Conservation (phyloP, 1,140 invertebrate genomes). For the Luehdorfia chinensis region DNA sequence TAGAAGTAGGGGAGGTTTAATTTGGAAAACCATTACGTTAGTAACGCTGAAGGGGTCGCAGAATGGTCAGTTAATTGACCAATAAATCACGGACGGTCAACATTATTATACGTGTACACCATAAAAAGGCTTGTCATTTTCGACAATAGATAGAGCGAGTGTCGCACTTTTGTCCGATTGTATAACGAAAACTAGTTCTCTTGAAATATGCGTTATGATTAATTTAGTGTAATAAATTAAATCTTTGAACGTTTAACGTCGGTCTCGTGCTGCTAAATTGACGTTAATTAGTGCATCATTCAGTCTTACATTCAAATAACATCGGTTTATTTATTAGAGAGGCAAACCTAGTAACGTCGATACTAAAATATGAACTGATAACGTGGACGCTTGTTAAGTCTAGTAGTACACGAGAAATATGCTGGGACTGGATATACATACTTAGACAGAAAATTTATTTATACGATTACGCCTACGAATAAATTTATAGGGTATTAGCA, state of each 20-base stretch:
- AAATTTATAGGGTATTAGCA: too few species aligned
- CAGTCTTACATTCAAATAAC: constrained; percentile 17
- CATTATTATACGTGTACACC: constrained; percentile 32
- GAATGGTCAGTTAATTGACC: constrained; percentile 73
- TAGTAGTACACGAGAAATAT: background rate
- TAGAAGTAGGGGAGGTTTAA: constrained; percentile 51
- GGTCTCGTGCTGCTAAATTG: constrained; percentile 44
- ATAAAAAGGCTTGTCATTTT: constrained; percentile 26
- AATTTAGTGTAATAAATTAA: constrained; percentile 33
- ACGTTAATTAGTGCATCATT: constrained; percentile 37
- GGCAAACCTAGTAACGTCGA: background rate
- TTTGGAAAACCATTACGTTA: constrained; percentile 59
- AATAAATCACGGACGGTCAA: constrained; percentile 55
- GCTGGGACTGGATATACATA: background rate
- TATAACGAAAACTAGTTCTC: constrained; percentile 26
- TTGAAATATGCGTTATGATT: constrained; percentile 34
- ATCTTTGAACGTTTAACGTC: constrained; percentile 34
- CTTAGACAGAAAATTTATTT: background rate
- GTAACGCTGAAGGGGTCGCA: constrained; percentile 37
- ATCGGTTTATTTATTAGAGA: constrained; percentile 17
- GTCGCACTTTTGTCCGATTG: constrained; percentile 34
- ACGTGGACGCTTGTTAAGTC: background rate
- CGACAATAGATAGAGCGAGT: constrained; percentile 49
- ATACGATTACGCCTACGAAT: too few species aligned
- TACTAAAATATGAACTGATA: background rate